A percentile compares a stretch with the other conserved stretches of the same genome.
Evolutionary conservation across 2,113 vertebrate species (phyloP).

Genomic region (Ailuropoda melanoleuca): DNA sequence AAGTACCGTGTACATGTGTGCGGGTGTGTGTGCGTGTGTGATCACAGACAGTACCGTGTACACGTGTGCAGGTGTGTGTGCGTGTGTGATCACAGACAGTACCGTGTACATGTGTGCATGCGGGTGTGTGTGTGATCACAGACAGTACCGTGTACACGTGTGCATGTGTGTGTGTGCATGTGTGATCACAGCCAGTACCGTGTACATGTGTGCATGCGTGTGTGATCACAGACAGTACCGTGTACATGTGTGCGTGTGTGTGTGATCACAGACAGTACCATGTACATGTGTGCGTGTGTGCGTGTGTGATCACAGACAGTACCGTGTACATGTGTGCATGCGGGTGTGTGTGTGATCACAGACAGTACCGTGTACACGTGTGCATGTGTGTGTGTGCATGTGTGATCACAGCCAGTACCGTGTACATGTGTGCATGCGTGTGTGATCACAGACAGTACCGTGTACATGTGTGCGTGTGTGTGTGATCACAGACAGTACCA

Average conservation of each 20-base stretch:
- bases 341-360: background rate
- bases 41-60: no score
- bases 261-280: background rate
- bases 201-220: background rate
- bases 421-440: background rate
- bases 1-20: no score
- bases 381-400: background rate
- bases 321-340: no score
- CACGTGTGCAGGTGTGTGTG: background rate
- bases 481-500: background rate
- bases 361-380: no score
- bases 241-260: background rate
- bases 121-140: background rate
- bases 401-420: background rate
- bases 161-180: background rate
- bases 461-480: background rate
- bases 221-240: background rate
- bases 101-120: no score
- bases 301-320: background rate
- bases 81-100: background rate
- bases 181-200: background rate
- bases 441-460: background rate
- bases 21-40: background rate
- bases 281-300: background rate
- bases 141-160: no score